Evolutionary conservation across 2,797 vertebrate species (phyloP).

Genomic region (Dendrocincla fuliginosa): DNA sequence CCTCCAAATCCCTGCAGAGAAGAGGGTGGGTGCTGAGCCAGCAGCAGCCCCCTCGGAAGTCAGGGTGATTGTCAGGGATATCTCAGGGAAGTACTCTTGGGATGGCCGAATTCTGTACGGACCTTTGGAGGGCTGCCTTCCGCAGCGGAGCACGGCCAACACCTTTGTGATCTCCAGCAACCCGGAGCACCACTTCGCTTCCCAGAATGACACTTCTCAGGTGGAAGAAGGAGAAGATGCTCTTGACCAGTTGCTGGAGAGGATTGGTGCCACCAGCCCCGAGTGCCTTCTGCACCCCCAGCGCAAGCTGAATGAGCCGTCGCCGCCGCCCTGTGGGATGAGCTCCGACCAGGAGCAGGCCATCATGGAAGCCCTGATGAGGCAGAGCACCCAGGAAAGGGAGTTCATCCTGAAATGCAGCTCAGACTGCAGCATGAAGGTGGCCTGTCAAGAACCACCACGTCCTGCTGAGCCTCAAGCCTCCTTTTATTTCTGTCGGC

Average conservation of each 20-base stretch:
- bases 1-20: constrained; percentile 88
- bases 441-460: constrained; percentile 82
- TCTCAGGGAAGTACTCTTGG: constrained; percentile 99
- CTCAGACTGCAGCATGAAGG: constrained; percentile 75
- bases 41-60: constrained; percentile 79
- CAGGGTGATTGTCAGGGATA: constrained; percentile 92
- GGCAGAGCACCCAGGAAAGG: constrained; percentile 85
- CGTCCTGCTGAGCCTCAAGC: constrained; percentile 84
- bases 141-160: neutral
- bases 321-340: constrained; percentile 87
- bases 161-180: neutral
- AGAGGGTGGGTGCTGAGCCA: constrained; percentile 39
- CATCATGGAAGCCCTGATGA: constrained; percentile 85
- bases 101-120: constrained; percentile 90
- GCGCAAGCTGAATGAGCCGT: constrained; percentile 87
- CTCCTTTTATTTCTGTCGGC: constrained; percentile 93
- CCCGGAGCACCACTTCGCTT: neutral
- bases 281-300: constrained; percentile 90
- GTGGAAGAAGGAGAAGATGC: constrained; percentile 84
- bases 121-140: constrained; percentile 71
- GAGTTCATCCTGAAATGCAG: constrained; percentile 78
- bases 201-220: constrained; percentile 47
- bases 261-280: constrained; percentile 87
- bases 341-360: constrained; percentile 85
- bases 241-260: constrained; percentile 88